A percentile compares a stretch with the other conserved stretches of the same genome.
Conservation (phyloP, 2,113 vertebrate genomes). For the Poeciliopsis occidentalis region DNA sequence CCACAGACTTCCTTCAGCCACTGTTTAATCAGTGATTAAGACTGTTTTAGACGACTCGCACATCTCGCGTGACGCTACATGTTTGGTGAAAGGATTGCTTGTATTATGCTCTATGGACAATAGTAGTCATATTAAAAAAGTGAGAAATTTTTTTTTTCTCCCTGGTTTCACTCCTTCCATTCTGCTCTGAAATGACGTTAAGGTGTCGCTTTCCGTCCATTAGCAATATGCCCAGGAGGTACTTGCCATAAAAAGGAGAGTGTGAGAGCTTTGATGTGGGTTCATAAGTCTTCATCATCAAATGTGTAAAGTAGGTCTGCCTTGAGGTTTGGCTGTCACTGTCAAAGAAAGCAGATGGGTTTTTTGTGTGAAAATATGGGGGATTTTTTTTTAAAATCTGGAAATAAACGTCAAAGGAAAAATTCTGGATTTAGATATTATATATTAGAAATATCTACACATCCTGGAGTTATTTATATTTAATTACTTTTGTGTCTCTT, state of each 20-base stretch:
- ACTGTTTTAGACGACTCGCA: conserved; percentile 51
- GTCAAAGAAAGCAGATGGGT: conserved; percentile 70
- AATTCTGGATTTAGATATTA: not conserved
- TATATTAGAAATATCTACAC: not conserved
- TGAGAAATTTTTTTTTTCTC: conserved; percentile 50
- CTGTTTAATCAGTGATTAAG: conserved; percentile 76
- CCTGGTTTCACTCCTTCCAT: conserved; percentile 29
- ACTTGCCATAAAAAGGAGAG: conserved; percentile 24
- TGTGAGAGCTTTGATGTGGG: conserved; percentile 73
- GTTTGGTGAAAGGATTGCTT: conserved; percentile 50
- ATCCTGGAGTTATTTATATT: too few relatives aligned
- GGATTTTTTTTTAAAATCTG: conserved; percentile 27
- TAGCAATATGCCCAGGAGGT: conserved; percentile 58
- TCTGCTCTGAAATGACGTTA: conserved; percentile 64
- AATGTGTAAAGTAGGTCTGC: conserved; percentile 59
- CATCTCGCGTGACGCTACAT: conserved; percentile 74
- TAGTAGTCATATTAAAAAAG: conserved; percentile 43
- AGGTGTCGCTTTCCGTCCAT: conserved; percentile 59
- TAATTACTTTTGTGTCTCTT: not conserved
- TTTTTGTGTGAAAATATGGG: conserved; percentile 41
- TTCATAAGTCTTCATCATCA: conserved; percentile 66
- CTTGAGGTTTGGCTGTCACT: conserved; percentile 56
- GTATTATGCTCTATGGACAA: conserved; percentile 49
- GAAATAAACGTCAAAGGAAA: not conserved
- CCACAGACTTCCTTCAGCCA: conserved; percentile 54